These are phyloP conservation scores for Daktulosphaira vitifoliae DNA, from an alignment of 1,140 invertebrate genomes.

Conservation along the genomic window DNA sequence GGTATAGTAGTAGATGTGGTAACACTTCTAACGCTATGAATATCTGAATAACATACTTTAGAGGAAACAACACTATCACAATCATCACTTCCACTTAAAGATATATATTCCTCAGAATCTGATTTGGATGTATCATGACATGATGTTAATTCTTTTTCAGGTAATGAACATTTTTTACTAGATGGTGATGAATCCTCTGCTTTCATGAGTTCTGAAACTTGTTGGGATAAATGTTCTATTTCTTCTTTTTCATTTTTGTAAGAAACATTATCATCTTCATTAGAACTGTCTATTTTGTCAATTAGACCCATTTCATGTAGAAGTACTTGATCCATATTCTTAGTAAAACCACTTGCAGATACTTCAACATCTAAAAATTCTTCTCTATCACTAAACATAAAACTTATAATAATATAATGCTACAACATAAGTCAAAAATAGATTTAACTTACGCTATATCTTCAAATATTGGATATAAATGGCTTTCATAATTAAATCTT, in stretches of 20 bases:
- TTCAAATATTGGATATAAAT: slow-evolving; percentile 72
- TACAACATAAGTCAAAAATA: background rate
- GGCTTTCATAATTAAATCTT: slow-evolving; percentile 86
- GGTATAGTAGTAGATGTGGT: slow-evolving; percentile 64
- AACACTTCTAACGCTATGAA: slow-evolving; percentile 32
- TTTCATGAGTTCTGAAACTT: slow-evolving; percentile 12
- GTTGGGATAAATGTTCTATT: slow-evolving; percentile 18
- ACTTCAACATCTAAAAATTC: slow-evolving; percentile 81
- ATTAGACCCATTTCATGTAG: slow-evolving; percentile 47
- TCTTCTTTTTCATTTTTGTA: slow-evolving; percentile 9
- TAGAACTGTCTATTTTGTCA: slow-evolving; percentile 43
- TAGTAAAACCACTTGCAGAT: slow-evolving; percentile 81
- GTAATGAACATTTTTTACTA: background rate
- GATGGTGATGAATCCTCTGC: slow-evolving; percentile 9
- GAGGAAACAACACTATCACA: slow-evolving; percentile 12
- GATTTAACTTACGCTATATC: slow-evolving; percentile 56
- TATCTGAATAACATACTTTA: slow-evolving; percentile 33
- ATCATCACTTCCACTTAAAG: slow-evolving; percentile 6
- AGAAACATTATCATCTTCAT: slow-evolving; percentile 43
- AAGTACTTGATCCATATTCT: slow-evolving; percentile 61
- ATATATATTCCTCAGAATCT: slow-evolving; percentile 28
- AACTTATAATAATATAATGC: background rate
- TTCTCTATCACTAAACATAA: slow-evolving; percentile 53
- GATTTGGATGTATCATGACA: background rate
- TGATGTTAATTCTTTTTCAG: background rate